phyloP scores from a whole-genome alignment of 2,113 vertebrate species.

The Telmatochromis sp. region DNA sequence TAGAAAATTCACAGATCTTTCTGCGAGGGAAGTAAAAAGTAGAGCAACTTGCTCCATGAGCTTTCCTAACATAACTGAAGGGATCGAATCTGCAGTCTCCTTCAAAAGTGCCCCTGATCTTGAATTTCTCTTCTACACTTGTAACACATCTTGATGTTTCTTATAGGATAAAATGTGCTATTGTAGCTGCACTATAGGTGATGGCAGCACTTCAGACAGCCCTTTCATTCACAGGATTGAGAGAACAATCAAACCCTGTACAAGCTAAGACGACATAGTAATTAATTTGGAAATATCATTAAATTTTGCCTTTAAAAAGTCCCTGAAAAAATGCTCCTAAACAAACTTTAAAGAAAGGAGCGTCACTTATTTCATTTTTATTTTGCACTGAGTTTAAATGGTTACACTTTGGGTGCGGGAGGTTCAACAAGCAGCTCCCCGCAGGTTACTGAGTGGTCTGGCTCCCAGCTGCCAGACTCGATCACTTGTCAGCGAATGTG shows the following conservation, averaged over 20 bases:
- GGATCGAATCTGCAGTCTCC: not conserved
- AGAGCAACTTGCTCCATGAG: not conserved
- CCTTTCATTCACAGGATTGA: not conserved
- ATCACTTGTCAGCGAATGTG: constrained; percentile 1
- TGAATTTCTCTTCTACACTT: not conserved
- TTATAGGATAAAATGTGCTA: not conserved
- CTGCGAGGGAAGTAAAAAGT: not conserved
- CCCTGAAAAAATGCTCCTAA: not conserved
- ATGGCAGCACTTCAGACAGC: not conserved
- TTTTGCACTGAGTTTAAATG: not conserved
- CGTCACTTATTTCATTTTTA: not conserved
- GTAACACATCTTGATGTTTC: not conserved
- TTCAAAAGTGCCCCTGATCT: not conserved
- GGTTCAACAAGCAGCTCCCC: not conserved
- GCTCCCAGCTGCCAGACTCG: constrained; percentile 22
- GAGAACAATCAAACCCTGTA: not conserved
- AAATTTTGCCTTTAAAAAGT: not conserved
- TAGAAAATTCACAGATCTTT: not conserved
- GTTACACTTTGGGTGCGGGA: not conserved
- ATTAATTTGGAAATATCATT: not conserved
- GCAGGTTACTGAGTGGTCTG: constrained; percentile 1
- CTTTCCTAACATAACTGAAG: not conserved
- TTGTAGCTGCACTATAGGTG: not conserved
- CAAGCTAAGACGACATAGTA: not conserved
- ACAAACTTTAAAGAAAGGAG: not conserved